These are phyloP conservation scores for Sus cebifrons DNA, from an alignment of 2,797 vertebrate genomes.

Conservation along the genomic window DNA sequence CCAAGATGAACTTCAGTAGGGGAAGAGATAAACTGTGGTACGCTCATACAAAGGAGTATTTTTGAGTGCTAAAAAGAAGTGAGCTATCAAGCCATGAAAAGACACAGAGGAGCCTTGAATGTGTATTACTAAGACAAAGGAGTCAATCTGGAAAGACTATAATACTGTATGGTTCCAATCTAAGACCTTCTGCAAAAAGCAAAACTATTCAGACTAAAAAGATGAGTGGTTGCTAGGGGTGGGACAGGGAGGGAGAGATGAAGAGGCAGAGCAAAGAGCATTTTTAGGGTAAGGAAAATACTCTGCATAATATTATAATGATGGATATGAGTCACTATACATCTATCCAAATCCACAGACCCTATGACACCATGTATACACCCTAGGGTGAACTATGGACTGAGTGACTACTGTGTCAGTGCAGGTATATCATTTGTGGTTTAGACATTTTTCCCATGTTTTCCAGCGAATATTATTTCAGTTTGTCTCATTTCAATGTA, in stretches of 20 bases:
- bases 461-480: background rate
- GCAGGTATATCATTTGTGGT: background rate
- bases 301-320: background rate
- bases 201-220: background rate
- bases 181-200: background rate
- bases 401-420: background rate
- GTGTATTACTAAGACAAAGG: background rate
- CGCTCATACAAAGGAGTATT: background rate
- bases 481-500: constrained; percentile 28
- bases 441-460: background rate
- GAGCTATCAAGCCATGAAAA: background rate
- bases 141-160: background rate
- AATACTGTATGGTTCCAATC: background rate
- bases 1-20: background rate
- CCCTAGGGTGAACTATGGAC: background rate
- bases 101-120: background rate
- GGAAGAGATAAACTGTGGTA: background rate
- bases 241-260: background rate
- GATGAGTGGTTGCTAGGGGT: background rate
- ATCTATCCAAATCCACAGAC: background rate
- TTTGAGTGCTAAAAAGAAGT: background rate
- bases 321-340: background rate
- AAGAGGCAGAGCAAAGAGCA: background rate
- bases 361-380: background rate
- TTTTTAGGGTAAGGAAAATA: background rate